phyloP scores from a whole-genome alignment of 2,888 invertebrate species.

The Coleophora deauratella region DNA sequence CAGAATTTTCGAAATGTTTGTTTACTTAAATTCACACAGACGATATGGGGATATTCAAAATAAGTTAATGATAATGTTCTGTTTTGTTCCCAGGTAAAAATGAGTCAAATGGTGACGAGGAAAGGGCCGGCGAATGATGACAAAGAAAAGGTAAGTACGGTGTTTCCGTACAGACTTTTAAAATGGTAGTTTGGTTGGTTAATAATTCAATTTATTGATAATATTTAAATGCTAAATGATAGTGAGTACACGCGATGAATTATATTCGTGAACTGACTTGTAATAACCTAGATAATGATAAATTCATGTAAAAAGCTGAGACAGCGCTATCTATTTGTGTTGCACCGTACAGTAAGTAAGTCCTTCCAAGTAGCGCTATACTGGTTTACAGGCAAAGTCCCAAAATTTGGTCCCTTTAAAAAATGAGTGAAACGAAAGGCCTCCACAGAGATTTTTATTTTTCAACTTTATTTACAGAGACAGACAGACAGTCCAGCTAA shows the following conservation, averaged over 20 bases:
- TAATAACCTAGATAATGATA: too few species aligned
- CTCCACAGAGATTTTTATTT: not conserved
- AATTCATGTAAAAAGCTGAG: not conserved
- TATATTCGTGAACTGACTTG: too few species aligned
- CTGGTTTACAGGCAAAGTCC: not conserved
- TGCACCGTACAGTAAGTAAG: not conserved
- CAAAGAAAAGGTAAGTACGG: conserved; percentile 51
- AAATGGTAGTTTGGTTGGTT: too few species aligned
- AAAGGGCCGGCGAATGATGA: conserved; percentile 50
- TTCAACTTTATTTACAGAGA: conserved; percentile 24
- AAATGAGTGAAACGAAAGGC: not conserved
- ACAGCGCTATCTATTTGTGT: not conserved
- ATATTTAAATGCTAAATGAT: too few species aligned
- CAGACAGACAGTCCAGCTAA: conserved; percentile 53
- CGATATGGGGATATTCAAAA: too few species aligned
- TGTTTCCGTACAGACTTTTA: too few species aligned
- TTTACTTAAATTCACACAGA: too few species aligned
- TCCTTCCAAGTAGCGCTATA: not conserved
- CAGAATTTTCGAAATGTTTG: too few species aligned
- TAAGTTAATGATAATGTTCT: too few species aligned
- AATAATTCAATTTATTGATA: not conserved
- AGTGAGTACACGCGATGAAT: too few species aligned
- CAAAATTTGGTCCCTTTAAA: not conserved
- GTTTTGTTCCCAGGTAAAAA: conserved; percentile 26
- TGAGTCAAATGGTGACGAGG: conserved; percentile 61